Evolutionary conservation across 2,113 vertebrate genomes (phyloP).

Genomic region (Corydoras maculifer): DNA sequence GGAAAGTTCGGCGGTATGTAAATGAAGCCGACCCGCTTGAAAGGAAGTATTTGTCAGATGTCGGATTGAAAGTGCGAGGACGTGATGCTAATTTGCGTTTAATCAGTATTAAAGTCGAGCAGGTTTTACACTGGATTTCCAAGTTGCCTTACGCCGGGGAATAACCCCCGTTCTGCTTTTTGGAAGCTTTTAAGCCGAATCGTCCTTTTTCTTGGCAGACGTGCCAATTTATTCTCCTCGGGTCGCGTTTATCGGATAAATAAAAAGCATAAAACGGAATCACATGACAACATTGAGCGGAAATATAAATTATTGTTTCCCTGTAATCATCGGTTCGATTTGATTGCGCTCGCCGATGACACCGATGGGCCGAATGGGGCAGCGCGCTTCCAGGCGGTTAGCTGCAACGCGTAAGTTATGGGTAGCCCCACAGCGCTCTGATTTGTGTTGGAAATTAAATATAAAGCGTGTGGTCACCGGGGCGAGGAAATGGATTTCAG

Average conservation of each 20-base stretch:
- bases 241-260: constrained; percentile 16
- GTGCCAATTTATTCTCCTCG: background rate
- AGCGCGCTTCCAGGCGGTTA: background rate
- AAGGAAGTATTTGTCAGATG: background rate
- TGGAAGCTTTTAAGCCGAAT: constrained; percentile 27
- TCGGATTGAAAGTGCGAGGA: background rate
- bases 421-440: constrained; percentile 21
- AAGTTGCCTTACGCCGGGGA: background rate
- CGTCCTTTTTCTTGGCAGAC: background rate
- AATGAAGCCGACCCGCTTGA: constrained; percentile 3
- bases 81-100: background rate
- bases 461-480: constrained; percentile 34
- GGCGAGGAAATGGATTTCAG: constrained; percentile 27
- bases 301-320: constrained; percentile 4
- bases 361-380: constrained; percentile 10
- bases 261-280: background rate
- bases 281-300: background rate
- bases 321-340: constrained; percentile 12
- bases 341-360: constrained; percentile 18
- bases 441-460: constrained; percentile 41
- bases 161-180: constrained; percentile 26
- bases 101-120: constrained; percentile 5
- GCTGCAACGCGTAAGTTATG: constrained; percentile 17
- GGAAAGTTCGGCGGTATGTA: constrained; percentile 7
- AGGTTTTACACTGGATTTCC: background rate